Evolutionary conservation across 2,888 invertebrate species (phyloP), one percentile per base, ranked within the genome.

Genomic region (Nephrotoma flavescens): DNA sequence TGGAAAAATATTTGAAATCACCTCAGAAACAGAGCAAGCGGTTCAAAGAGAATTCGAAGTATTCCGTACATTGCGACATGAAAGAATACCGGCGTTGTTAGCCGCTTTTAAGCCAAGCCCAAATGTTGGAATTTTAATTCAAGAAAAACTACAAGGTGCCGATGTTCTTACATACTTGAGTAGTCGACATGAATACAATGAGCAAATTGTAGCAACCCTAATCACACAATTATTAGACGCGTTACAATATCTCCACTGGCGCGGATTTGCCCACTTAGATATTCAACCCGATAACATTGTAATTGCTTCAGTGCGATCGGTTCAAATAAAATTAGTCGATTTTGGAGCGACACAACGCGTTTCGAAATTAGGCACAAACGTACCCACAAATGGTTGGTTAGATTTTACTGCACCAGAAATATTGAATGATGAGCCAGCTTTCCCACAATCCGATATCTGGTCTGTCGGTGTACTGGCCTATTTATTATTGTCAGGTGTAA

Each of bases 251-350:
- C 92, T 99, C 71, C 99, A 99, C 91, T 98, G 98, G 96, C 94
- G 97, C 89, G 98, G 98, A 2, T 95, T 95, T 88, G 96, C 96
- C 89, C 97, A 98, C 91, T 92, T 98, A 88, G 96, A 98, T 91
- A 92, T 98, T 86, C 97, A 99, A 91, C 99, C 99, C 0, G 98
- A 98, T 90, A 99, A 99, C 91, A 94, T 99, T 41, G 97, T 98
- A 3, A 97, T 99, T 96, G 95, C 96, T 0, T 95, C 96, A 0
- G 95, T 97, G 15, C 93, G 97, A 88, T 95, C 96, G 0, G 94
- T 96, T 7, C 96, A 97, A 91, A 94, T 99, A 2, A 99, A 98
- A 91, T 92, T 99, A 85, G 95, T 97, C 6, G 99, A 99, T 92
- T 96, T 99, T 90, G 98, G 98, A 0, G 95, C 96, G 5, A 96